These are phyloP conservation scores for Karalla daura DNA, from an alignment of 2,797 vertebrate species.

Conservation along the genomic window DNA sequence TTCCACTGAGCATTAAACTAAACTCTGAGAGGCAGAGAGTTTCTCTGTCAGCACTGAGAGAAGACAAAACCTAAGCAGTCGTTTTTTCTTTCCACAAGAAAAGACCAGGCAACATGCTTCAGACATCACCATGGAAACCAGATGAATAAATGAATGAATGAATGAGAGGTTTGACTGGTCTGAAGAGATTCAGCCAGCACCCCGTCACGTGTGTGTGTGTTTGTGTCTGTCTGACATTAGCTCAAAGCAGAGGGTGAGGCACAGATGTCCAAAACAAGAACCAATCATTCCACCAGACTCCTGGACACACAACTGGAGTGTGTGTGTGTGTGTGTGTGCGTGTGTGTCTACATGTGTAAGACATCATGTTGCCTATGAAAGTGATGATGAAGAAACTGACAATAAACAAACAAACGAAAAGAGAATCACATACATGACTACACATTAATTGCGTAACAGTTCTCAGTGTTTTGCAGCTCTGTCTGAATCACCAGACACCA, in stretches of 20 bases:
- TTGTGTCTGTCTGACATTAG: slow-evolving; percentile 44
- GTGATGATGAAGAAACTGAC: slow-evolving; percentile 98
- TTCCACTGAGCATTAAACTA: too few relatives aligned
- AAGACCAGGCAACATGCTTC: slow-evolving; percentile 95
- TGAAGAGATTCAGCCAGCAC: slow-evolving; percentile 89
- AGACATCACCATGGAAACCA: slow-evolving; percentile 97
- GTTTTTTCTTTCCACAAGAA: slow-evolving; percentile 88
- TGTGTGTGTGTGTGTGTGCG: background rate
- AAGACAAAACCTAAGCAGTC: slow-evolving; percentile 23
- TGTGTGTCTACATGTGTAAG: too few relatives aligned
- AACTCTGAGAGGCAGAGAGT: slow-evolving; percentile 4
- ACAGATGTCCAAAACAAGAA: too few relatives aligned
- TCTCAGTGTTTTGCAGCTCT: slow-evolving; percentile 23
- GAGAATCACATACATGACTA: slow-evolving; percentile 12
- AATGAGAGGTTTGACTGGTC: slow-evolving; percentile 97
- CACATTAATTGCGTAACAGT: slow-evolving; percentile 53
- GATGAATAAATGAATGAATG: too few relatives aligned
- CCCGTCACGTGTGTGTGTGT: slow-evolving; percentile 42
- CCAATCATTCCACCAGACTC: slow-evolving; percentile 52
- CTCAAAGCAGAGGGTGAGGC: slow-evolving; percentile 41
- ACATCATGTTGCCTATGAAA: slow-evolving; percentile 95
- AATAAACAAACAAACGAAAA: slow-evolving; percentile 64
- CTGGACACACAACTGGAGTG: background rate
- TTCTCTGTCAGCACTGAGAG: slow-evolving; percentile 38
- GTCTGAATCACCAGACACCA: background rate